Conservation (phyloP, 2,797 vertebrate species). For the Sebastes kiyomatsui region DNA sequence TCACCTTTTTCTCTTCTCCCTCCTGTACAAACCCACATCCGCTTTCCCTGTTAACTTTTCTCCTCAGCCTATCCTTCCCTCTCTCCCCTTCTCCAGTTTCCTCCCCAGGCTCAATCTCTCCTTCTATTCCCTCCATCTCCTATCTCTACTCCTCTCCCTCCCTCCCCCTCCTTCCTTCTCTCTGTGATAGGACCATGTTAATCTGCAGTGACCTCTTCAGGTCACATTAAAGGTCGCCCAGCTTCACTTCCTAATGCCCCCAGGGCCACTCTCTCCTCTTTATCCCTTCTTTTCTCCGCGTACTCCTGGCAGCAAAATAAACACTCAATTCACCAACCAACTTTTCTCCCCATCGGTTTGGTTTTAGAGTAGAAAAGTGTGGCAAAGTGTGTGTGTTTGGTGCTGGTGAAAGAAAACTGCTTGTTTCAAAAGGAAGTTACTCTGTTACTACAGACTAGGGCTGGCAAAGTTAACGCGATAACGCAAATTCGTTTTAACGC, state of each 20-base stretch:
- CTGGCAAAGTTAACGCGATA: too few relatives aligned
- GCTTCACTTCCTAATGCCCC: slow-evolving; percentile 73
- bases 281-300: slow-evolving; percentile 41
- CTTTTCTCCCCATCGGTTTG: slow-evolving; percentile 8
- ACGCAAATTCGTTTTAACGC: too few relatives aligned
- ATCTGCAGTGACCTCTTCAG: slow-evolving; percentile 83
- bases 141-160: slow-evolving; percentile 20
- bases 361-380: not conserved
- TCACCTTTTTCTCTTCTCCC: slow-evolving; percentile 44
- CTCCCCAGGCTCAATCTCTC: slow-evolving; percentile 25
- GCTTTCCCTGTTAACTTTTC: slow-evolving; percentile 50
- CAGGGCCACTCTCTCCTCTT: slow-evolving; percentile 39
- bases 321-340: slow-evolving; percentile 2
- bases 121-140: slow-evolving; percentile 30
- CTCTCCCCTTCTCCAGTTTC: slow-evolving; percentile 47
- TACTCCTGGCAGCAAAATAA: slow-evolving; percentile 45
- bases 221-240: slow-evolving; percentile 84
- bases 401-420: not conserved
- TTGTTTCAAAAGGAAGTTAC: not conserved
- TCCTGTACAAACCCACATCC: slow-evolving; percentile 45
- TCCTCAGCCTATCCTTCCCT: slow-evolving; percentile 33
- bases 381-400: not conserved
- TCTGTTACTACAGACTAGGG: not conserved
- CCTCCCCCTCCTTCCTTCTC: slow-evolving; percentile 29
- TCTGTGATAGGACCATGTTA: slow-evolving; percentile 68